phyloP scores from a whole-genome alignment of 2,113 vertebrate species.

The Panurus biarmicus region DNA sequence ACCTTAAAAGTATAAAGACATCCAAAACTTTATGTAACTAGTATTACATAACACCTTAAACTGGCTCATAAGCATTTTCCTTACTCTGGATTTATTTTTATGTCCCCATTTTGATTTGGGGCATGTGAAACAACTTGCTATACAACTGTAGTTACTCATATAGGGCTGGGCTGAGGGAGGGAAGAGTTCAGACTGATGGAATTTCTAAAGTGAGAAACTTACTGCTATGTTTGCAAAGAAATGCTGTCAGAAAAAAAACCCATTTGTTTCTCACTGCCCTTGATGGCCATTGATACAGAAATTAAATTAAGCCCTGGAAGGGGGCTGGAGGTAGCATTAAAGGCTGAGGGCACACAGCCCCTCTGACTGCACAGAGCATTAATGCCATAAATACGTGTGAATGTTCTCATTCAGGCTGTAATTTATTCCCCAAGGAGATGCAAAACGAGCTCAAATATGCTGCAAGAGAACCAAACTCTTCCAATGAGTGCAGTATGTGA shows the following conservation, averaged over 20 bases:
- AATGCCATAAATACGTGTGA: conserved; percentile 8
- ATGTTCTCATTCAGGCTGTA: conserved; percentile 51
- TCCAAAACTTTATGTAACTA: conserved; percentile 36
- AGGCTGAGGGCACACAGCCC: not conserved
- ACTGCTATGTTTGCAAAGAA: not conserved
- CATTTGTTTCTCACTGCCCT: not conserved
- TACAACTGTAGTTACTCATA: not conserved
- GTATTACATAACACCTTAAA: conserved; percentile 5
- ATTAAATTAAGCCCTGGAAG: not conserved
- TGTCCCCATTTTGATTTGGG: not conserved
- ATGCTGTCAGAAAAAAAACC: not conserved
- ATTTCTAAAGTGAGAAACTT: not conserved
- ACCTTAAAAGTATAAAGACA: not conserved
- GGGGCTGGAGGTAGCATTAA: not conserved
- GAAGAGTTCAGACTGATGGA: not conserved
- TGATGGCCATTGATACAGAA: not conserved
- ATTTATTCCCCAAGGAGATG: conserved; percentile 39
- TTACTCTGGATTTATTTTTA: not conserved
- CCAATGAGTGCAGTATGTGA: not conserved
- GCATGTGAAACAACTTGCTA: not conserved
- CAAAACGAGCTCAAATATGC: conserved; percentile 36
- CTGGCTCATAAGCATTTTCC: not conserved
- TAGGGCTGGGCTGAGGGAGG: not conserved
- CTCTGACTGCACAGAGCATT: not conserved
- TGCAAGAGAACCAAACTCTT: not conserved